A percentile compares a stretch with the other conserved stretches of the same genome.
Conservation (phyloP, 2,888 invertebrate species). For the Horisme vitalbata region DNA sequence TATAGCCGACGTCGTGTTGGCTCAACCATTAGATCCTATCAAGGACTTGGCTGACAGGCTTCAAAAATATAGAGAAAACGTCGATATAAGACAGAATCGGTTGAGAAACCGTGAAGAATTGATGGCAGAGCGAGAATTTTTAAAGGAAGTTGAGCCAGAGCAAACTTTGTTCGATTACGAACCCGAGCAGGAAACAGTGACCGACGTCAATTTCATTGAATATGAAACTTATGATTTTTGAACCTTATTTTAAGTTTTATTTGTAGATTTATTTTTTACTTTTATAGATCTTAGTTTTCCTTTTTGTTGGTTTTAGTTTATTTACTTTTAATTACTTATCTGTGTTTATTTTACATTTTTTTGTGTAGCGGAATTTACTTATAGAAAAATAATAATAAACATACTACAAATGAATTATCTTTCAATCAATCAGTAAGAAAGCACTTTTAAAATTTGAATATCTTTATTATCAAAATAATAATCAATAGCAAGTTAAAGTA, state of each 20-base stretch:
- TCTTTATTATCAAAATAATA: conserved; percentile 38
- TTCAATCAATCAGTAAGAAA: no score
- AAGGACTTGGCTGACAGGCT: conserved; percentile 43
- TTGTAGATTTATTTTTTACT: conserved; percentile 3
- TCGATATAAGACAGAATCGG: conserved; percentile 21
- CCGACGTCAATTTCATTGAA: conserved; percentile 16
- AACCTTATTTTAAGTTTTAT: not conserved
- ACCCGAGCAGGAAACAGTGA: conserved; percentile 14
- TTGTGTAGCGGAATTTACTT: not conserved
- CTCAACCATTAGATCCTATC: conserved; percentile 48
- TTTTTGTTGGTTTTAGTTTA: not conserved
- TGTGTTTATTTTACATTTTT: not conserved
- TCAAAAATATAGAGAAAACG: conserved; percentile 37
- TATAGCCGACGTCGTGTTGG: conserved; percentile 47
- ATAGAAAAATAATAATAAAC: not conserved
- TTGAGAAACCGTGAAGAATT: conserved; percentile 28
- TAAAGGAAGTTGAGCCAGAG: conserved; percentile 4
- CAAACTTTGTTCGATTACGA: conserved; percentile 11
- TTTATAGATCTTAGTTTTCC: not conserved
- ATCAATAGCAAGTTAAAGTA: conserved; percentile 14
- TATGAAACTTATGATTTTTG: conserved; percentile 13
- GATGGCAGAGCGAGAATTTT: conserved; percentile 26
- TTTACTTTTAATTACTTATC: not conserved
- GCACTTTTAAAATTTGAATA: conserved; percentile 14
- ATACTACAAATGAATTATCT: no score